phyloP scores from a whole-genome alignment of 2,797 vertebrate species.

The Hyperoplus lanceolatus region DNA sequence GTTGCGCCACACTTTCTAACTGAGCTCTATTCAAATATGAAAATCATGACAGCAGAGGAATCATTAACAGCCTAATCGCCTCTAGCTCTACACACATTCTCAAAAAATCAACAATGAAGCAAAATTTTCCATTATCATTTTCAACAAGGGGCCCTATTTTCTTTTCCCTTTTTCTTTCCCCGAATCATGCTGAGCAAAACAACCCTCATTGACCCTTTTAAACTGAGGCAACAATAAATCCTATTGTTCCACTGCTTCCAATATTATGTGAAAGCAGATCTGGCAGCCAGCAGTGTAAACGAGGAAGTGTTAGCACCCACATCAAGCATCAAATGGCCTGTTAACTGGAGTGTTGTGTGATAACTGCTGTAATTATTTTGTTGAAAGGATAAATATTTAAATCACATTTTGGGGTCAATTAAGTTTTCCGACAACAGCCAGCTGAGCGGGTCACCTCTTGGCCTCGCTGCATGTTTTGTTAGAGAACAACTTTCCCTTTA shows the following conservation, averaged over 20 bases:
- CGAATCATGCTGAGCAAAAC: conserved; percentile 27
- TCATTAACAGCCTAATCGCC: background rate
- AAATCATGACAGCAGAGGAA: background rate
- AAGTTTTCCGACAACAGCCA: conserved; percentile 19
- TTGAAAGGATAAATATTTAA: conserved; percentile 40
- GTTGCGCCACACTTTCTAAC: background rate
- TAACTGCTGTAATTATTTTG: conserved; percentile 46
- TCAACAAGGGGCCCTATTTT: conserved; percentile 16
- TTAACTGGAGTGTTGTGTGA: conserved; percentile 45
- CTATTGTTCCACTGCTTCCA: conserved; percentile 43
- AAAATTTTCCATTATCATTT: conserved; percentile 33
- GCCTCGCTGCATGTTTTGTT: conserved; percentile 12
- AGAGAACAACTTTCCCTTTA: conserved; percentile 17
- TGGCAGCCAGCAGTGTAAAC: conserved; percentile 36
- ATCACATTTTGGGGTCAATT: conserved; percentile 33
- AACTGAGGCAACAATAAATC: conserved; percentile 34
- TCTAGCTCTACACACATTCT: background rate
- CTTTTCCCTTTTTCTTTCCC: background rate
- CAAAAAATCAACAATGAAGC: conserved; percentile 19
- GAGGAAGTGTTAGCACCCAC: conserved; percentile 43
- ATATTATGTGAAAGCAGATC: conserved; percentile 27
- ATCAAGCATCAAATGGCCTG: conserved; percentile 34
- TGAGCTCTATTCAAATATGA: background rate
- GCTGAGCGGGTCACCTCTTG: conserved; percentile 6
- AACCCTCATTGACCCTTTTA: conserved; percentile 15